phyloP scores from a whole-genome alignment of 2,797 vertebrate species.

The Pipistrellus pipistrellus region DNA sequence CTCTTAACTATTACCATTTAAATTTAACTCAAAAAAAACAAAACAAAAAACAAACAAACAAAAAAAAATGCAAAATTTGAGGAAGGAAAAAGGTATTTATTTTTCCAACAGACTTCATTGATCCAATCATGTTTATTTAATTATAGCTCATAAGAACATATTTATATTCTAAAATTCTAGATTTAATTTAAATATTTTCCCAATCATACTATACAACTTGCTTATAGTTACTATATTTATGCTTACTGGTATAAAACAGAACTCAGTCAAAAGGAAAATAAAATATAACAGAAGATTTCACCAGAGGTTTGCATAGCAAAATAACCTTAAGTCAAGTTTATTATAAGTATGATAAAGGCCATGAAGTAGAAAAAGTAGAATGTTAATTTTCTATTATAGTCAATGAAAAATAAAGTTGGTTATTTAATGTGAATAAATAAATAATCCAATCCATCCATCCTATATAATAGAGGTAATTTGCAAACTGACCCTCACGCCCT shows the following conservation, averaged over 20 bases:
- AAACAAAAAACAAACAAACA: not conserved
- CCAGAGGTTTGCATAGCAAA: not conserved
- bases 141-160: not conserved
- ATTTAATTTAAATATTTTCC: slow-evolving; percentile 43
- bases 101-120: slow-evolving; percentile 1
- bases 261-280: slow-evolving; percentile 20
- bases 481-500: too few relatives aligned
- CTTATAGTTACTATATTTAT: slow-evolving; percentile 34
- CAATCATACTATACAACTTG: slow-evolving; percentile 36
- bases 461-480: too few relatives aligned
- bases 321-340: slow-evolving; percentile 6
- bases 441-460: too few relatives aligned
- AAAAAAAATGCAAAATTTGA: not conserved
- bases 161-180: slow-evolving; percentile 48
- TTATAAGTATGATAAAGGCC: not conserved
- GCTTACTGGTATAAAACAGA: slow-evolving; percentile 29
- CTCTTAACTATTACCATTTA: slow-evolving; percentile 25
- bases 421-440: too few relatives aligned
- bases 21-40: slow-evolving; percentile 27
- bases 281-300: slow-evolving; percentile 5
- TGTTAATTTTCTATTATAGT: not conserved
- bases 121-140: slow-evolving; percentile 45
- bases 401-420: too few relatives aligned
- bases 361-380: not conserved
- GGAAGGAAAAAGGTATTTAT: not conserved